Evolutionary conservation across 2,113 vertebrate species (phyloP), one percentile per base, ranked within the genome.

Genomic region (Prunella fulvescens): DNA sequence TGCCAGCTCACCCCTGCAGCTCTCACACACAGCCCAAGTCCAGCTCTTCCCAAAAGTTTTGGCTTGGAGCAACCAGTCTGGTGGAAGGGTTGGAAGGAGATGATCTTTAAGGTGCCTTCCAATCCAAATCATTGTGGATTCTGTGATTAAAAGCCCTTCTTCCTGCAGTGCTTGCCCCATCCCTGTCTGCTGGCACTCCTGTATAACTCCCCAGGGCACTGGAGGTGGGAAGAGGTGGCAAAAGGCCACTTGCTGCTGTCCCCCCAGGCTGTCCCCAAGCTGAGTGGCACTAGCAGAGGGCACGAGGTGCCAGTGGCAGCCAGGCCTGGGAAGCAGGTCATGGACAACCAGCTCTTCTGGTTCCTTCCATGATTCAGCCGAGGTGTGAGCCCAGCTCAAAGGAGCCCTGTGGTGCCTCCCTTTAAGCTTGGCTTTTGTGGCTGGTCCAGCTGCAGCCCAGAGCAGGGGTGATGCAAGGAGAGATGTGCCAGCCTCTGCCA

Each of bases 281-380:
- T 3, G 3, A 42, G 85, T 5, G 4, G 74, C 7, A 10, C 50
- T 48, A 29, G 67, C 67, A 73, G 66, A 92, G 74, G 73, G 70
- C 73, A 84, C 16, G 33, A 29, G 66, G 65, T 62, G 64, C 83
- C 47, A 12, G 53, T 20, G 87, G 84, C 51, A 81, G 67, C 1
- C 45, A 14, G 60, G 71, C 84, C 56, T 97, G 96, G 95, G 93
- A 96, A 96, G 74, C 94, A 95, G 92, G 78, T 96, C 95, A 95
- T 1, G 5, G 19, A 6, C 90, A 91, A 95, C 97, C 35, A 1
- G 97, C 94, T 97, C 81, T 91, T 56, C 97, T 50, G 89, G 83
- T 94, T 96, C 62, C 79, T 45, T 9, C 53, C 4, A 3, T 97
- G 96, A 97, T 85, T 97, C 96, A 97, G 92, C 86, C 8, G 14